Evolutionary conservation across 2,888 invertebrate species (phyloP).

Genomic region (Cephus nigrinus): DNA sequence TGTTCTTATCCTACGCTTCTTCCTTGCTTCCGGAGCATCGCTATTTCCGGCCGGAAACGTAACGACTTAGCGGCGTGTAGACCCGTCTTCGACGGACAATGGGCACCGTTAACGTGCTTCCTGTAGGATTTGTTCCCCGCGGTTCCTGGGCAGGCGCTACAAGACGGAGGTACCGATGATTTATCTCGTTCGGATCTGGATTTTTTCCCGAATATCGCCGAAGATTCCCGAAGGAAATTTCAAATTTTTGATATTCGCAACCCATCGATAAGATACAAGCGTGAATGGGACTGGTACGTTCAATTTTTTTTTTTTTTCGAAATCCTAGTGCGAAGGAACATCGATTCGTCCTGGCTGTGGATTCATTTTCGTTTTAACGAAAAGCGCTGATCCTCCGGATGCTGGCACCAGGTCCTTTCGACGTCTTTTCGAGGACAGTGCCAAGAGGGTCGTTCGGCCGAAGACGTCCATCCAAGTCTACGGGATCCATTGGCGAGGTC

Average conservation of each 20-base stretch:
- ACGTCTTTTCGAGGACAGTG: neutral
- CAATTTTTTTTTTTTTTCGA: neutral
- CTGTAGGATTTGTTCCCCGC: constrained; percentile 6
- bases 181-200: neutral
- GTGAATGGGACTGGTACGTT: too few species aligned
- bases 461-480: neutral
- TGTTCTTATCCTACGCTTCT: neutral
- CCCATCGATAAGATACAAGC: neutral
- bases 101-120: constrained; percentile 45
- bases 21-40: neutral
- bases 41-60: constrained; percentile 1
- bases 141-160: neutral
- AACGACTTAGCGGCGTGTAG: neutral
- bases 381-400: constrained; percentile 13
- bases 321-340: neutral
- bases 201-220: neutral
- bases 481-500: neutral
- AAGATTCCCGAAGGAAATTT: neutral
- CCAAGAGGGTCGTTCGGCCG: neutral
- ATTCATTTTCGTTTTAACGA: neutral
- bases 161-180: neutral
- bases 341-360: too few species aligned
- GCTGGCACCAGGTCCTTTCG: neutral
- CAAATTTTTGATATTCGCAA: neutral
- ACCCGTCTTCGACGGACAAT: constrained; percentile 39